Conservation (phyloP, 35 echinoderm and acorn worm species). For the Anneissia japonica region DNA sequence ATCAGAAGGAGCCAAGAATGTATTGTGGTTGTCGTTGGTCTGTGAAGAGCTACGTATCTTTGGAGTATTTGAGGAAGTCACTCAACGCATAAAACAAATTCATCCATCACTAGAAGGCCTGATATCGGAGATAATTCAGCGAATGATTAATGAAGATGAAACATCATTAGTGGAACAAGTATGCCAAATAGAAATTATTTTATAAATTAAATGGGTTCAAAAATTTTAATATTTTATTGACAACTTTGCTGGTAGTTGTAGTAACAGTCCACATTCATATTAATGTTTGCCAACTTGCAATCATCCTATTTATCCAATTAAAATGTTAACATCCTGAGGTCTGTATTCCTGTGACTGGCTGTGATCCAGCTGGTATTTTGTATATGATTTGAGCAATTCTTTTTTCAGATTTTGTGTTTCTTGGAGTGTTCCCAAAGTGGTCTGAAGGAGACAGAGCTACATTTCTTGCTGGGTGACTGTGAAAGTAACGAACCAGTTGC, state of each 20-base stretch:
- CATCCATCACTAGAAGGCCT: slow-evolving; percentile 64
- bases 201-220: not conserved
- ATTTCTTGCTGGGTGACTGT: slow-evolving; percentile 61
- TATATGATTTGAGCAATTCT: no score
- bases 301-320: no score
- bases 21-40: slow-evolving; percentile 80
- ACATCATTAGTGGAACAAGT: slow-evolving; percentile 65
- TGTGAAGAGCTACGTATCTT: slow-evolving; percentile 88
- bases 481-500: slow-evolving; percentile 48
- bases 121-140: slow-evolving; percentile 53
- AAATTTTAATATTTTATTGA: no score
- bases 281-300: no score
- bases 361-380: no score
- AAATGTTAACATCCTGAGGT: no score
- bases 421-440: slow-evolving; percentile 63
- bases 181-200: not conserved
- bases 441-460: slow-evolving; percentile 55
- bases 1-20: slow-evolving; percentile 74
- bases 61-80: slow-evolving; percentile 72
- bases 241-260: no score
- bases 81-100: slow-evolving; percentile 50
- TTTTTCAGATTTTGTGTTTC: slow-evolving; percentile 60
- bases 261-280: no score
- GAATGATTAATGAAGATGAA: slow-evolving; percentile 81
- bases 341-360: no score